Conservation (phyloP, 2,797 vertebrate genomes). For the Anguilla anguilla region DNA sequence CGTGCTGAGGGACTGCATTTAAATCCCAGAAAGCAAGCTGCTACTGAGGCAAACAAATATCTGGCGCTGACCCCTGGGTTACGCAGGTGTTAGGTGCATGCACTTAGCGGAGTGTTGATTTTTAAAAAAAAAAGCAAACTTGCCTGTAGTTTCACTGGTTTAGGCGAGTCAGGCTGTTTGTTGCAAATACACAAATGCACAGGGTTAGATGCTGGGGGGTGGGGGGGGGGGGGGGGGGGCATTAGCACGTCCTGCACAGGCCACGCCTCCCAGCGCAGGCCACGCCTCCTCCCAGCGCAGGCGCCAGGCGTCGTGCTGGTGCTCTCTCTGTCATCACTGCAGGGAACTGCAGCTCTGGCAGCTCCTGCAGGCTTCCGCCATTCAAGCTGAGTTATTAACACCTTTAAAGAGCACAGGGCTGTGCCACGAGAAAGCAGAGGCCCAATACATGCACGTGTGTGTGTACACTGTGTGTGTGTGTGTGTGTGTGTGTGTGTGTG, state of each 20-base stretch:
- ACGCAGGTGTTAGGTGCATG: slow-evolving; percentile 53
- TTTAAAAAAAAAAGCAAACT: slow-evolving; percentile 69
- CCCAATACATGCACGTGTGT: background rate
- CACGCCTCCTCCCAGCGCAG: background rate
- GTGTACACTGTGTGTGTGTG: background rate
- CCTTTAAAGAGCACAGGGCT: background rate
- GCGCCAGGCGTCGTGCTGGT: background rate
- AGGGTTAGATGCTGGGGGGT: slow-evolving; percentile 73
- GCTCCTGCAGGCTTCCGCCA: background rate
- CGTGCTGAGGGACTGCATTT: background rate
- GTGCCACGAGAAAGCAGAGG: background rate
- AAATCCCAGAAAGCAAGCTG: background rate
- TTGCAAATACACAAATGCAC: slow-evolving; percentile 86
- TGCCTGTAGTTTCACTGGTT: slow-evolving; percentile 96
- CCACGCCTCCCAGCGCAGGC: slow-evolving; percentile 13
- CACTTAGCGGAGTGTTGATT: slow-evolving; percentile 44
- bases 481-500: background rate
- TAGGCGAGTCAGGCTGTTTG: slow-evolving; percentile 94
- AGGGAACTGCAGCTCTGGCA: slow-evolving; percentile 21
- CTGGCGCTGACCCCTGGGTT: slow-evolving; percentile 3
- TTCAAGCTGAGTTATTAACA: background rate
- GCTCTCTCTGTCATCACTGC: background rate
- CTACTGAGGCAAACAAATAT: slow-evolving; percentile 23
- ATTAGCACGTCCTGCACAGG: slow-evolving; percentile 49
- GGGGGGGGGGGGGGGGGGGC: slow-evolving; percentile 31